These are phyloP conservation scores for Forbesichthys agassizii DNA, from an alignment of 2,113 vertebrate genomes.

Conservation along the genomic window DNA sequence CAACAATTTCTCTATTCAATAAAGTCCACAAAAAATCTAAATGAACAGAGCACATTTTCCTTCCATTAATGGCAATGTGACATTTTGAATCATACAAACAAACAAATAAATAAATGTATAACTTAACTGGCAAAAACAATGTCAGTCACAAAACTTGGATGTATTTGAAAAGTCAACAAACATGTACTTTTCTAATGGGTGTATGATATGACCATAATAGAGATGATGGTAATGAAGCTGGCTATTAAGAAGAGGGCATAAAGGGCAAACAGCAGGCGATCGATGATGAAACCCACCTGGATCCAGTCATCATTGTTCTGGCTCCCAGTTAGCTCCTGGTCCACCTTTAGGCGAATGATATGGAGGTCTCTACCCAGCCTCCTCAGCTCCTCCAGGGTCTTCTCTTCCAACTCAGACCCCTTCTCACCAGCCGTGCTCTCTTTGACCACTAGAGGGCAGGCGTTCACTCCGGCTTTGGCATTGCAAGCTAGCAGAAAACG, in stretches of 20 bases:
- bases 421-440: background rate
- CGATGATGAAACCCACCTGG: conserved; percentile 73
- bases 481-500: too few species aligned
- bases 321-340: conserved; percentile 37
- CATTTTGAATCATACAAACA: too few species aligned
- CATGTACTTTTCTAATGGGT: background rate
- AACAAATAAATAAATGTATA: too few species aligned
- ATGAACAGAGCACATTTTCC: too few species aligned
- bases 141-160: too few species aligned
- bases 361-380: conserved; percentile 59
- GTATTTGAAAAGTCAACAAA: too few species aligned
- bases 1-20: conserved; percentile 36
- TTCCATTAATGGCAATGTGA: too few species aligned
- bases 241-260: conserved; percentile 71
- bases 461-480: background rate
- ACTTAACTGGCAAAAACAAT: too few species aligned
- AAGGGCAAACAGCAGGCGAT: conserved; percentile 71
- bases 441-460: background rate
- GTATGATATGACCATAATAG: conserved; percentile 61
- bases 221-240: conserved; percentile 73
- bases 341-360: conserved; percentile 58
- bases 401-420: conserved; percentile 5
- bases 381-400: conserved; percentile 55
- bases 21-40: conserved; percentile 1
- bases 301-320: conserved; percentile 66